Base-by-base conservation (phyloP, 2,113 vertebrate species). In the Trichechus manatus region DNA sequence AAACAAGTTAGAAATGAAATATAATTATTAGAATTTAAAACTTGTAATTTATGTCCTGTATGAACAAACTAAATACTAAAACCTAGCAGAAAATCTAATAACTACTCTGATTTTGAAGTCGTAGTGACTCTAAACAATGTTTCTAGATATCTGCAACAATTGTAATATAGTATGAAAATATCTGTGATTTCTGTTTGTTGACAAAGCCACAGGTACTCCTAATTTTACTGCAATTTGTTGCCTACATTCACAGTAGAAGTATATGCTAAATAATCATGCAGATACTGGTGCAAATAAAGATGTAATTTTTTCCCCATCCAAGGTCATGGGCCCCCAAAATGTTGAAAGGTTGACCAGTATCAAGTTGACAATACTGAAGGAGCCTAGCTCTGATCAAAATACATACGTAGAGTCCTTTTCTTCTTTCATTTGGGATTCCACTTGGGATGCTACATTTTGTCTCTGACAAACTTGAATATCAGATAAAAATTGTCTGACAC, bases 1-100 rank as follows among this genome's bases (percentile, higher is more conserved):
- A 96, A 84, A 94, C 5, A 1, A 94, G 27, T 96, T 80, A 75
- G 10, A 23, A 85, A 0, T 39, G 31, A 87, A 96, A 95, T 83
- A 42, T 17, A 85, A 15, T 75, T 77, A 84, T 27, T 6, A 84
- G 81, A 90, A 87, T 93, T 29, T 66, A 74, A 66, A 39, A 80
- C 79, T 93, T 92, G 39, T 14, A 93, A 87, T 33, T 80, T 56
- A 36, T 84, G 5, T 79, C 19, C 23, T 87, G 83, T 56, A 81
- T 56, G 36, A 94, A 79, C 39, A 87, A 9, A 68, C 36, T 80
- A 80, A 86, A 27, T 90, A 85, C 86, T 27, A 77, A 63, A 33
- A 72, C 64, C 3, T 64, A 77, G n/a, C 42, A 94, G 44, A 75
- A 94, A 78, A 84, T 85, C 20, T 77, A 96, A 80, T 80, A 70